Conservation (phyloP, 2,797 vertebrate species). For the Fringilla coelebs region DNA sequence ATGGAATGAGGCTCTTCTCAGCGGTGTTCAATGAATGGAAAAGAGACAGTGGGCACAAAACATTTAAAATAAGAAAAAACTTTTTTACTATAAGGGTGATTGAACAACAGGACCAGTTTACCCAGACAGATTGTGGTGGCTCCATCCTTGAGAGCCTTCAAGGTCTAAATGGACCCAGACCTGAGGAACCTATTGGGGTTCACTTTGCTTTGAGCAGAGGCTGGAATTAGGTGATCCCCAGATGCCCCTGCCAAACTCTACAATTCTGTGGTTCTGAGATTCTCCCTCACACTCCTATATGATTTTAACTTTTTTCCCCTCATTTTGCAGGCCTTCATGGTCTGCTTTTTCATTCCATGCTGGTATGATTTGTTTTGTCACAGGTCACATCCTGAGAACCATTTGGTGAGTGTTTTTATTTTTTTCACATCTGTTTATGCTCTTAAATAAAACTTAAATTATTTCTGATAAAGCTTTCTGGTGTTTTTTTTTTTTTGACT, state of each 20-base stretch:
- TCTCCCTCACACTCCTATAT: neutral
- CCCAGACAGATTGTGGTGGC: neutral
- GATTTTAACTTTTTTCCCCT: neutral
- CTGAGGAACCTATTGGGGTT: neutral
- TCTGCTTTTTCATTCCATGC: neutral
- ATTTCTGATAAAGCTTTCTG: neutral
- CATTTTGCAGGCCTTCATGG: neutral
- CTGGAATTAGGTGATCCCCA: neutral
- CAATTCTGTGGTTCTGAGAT: neutral
- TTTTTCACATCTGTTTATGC: neutral
- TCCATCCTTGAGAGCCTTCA: neutral
- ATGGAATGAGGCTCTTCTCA: neutral
- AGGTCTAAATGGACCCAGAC: neutral
- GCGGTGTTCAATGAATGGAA: neutral
- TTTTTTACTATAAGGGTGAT: neutral
- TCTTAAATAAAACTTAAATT: constrained; percentile 5
- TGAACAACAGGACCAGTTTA: neutral
- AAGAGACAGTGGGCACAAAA: neutral
- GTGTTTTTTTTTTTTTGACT: neutral
- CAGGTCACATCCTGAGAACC: neutral
- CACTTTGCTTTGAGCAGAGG: neutral
- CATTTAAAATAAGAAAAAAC: neutral
- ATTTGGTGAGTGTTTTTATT: constrained; percentile 13
- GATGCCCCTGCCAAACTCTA: neutral
- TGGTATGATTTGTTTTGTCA: neutral